phyloP scores from a whole-genome alignment of 2,888 invertebrate genomes.

The Troglohyphantes excavatus region DNA sequence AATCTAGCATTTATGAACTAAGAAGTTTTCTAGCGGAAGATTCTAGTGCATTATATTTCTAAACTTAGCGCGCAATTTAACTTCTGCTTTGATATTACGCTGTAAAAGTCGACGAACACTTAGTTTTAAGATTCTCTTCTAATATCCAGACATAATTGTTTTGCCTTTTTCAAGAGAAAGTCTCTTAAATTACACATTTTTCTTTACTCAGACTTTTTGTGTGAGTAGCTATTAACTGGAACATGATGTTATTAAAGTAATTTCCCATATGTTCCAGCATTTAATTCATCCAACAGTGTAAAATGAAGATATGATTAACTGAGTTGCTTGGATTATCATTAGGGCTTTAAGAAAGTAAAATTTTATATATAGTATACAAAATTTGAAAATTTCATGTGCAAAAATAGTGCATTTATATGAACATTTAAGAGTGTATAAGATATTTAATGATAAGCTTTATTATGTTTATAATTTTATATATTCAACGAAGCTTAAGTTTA shows the following conservation, averaged over 20 bases:
- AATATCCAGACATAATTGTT: slow-evolving; percentile 4
- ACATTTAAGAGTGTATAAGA: too few species aligned
- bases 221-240: background rate
- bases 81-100: background rate
- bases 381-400: too few species aligned
- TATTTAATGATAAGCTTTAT: too few species aligned
- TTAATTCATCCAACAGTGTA: background rate
- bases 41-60: background rate
- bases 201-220: background rate
- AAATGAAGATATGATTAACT: background rate
- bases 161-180: background rate
- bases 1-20: background rate
- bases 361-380: too few species aligned
- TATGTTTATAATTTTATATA: too few species aligned
- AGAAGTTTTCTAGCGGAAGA: background rate
- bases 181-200: background rate
- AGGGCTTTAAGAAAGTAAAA: too few species aligned
- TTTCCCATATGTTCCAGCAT: slow-evolving; percentile 17
- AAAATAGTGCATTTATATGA: too few species aligned
- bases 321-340: background rate
- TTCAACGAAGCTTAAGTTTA: too few species aligned
- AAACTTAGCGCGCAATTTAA: background rate
- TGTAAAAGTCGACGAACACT: background rate
- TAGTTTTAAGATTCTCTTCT: background rate
- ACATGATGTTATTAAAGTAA: slow-evolving; percentile 25